Evolutionary conservation across 2,888 invertebrate genomes (phyloP), one percentile per base, ranked within the genome.

Genomic region (Panzeria rudis): DNA sequence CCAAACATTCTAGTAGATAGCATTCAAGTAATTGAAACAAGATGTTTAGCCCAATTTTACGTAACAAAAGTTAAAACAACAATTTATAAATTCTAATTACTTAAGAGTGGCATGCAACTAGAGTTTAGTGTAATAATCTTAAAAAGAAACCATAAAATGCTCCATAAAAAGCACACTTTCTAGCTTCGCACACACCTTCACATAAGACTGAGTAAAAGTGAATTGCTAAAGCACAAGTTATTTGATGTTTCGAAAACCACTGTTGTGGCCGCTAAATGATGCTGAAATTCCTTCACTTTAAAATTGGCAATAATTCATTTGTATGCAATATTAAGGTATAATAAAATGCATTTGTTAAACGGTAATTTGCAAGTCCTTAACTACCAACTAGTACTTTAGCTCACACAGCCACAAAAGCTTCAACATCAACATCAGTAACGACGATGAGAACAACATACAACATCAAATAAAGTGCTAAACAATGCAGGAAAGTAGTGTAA

Each of bases 321-420:
- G 61, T 59, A 59, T 73, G 77, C 81, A 64, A 23, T 80, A 54
- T 85, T 23, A 20, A 78, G 73, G 78, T 75, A 82, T 85, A 85
- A 85, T 85, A 82, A 85, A 85, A 85, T 82, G 84, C 84, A 85
- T 85, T 81, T 78, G 84, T 85, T 82, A 73, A 73, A 75, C 50
- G 17, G 76, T 61, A 76, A 80, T 76, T 84, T 81, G 84, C 66
- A 61, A 81, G 73, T 69, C 13, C 73, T 81, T 47, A 75, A 77
- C 69, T 54, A 52, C 72, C 52, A 73, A 82, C 68, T 29, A 29
- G 29, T 44, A 32, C 62, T 52, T 44, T 32, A 29, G 56, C 52
- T 56, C 38, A 71, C 11, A 17, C 41, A 66, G 29, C 52, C 59
- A 56, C 54, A 64, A 47, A 66, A 47, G 29, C 17, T 47, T 17